Conservation (phyloP, 2,888 invertebrate species). For the Drosophila ustulata region DNA sequence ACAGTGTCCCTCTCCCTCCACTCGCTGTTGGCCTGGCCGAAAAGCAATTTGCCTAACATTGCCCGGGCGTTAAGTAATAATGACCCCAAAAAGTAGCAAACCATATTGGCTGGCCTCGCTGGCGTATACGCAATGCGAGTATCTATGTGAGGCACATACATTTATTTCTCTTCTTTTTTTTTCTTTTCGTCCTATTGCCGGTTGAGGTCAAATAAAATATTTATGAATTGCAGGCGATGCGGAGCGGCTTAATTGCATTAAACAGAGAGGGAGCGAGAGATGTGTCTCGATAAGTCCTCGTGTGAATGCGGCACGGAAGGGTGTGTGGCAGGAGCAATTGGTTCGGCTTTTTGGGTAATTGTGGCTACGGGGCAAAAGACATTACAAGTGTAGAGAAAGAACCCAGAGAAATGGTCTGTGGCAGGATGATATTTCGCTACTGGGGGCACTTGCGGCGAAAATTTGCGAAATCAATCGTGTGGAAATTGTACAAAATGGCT, state of each 20-base stretch:
- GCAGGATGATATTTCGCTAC: slow-evolving; percentile 27
- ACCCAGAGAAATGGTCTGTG: not conserved
- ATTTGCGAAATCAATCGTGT: slow-evolving; percentile 80
- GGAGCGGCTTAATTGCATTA: slow-evolving; percentile 73
- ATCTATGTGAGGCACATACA: slow-evolving; percentile 28
- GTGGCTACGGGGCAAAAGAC: slow-evolving; percentile 74
- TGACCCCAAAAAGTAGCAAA: slow-evolving; percentile 62
- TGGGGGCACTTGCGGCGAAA: slow-evolving; percentile 69
- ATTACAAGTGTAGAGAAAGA: slow-evolving; percentile 61
- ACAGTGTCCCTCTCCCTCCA: slow-evolving; percentile 26
- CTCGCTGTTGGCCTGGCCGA: slow-evolving; percentile 31
- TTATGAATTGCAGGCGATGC: slow-evolving; percentile 71
- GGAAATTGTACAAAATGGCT: slow-evolving; percentile 80
- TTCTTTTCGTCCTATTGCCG: slow-evolving; percentile 11
- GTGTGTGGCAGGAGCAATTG: slow-evolving; percentile 42
- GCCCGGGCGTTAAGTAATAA: slow-evolving; percentile 75
- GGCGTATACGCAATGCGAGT: slow-evolving; percentile 68
- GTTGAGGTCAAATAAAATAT: slow-evolving; percentile 75
- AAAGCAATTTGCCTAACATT: slow-evolving; percentile 77
- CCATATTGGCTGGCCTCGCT: slow-evolving; percentile 59
- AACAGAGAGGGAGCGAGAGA: slow-evolving; percentile 40
- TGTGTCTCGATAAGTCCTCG: slow-evolving; percentile 64
- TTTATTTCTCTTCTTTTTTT: slow-evolving; percentile 7
- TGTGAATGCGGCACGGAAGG: slow-evolving; percentile 24
- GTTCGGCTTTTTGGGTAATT: slow-evolving; percentile 77